Percentiles rank a stretch among this genome's conserved stretches.
Evolutionary conservation across 2,888 invertebrate genomes (phyloP).

Genomic region (Lumbricus terrestris): DNA sequence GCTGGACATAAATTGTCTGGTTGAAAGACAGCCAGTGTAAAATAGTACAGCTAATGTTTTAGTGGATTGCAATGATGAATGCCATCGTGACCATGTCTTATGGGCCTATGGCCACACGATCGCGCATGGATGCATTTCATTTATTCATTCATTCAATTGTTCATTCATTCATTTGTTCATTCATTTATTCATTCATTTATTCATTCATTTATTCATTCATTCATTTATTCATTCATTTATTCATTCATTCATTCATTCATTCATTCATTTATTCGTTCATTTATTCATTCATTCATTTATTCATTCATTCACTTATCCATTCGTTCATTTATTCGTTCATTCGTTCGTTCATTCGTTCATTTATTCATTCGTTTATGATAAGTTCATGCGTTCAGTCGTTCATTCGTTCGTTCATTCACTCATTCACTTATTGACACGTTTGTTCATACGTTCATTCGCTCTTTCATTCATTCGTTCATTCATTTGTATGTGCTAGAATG

Average conservation of each 20-base stretch:
- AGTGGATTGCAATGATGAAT: neutral
- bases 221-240: neutral
- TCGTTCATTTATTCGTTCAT: too few species aligned
- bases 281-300: too few species aligned
- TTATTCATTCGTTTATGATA: too few species aligned
- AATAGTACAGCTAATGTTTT: neutral
- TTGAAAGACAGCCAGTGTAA: too few species aligned
- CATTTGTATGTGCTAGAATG: neutral
- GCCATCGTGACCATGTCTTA: neutral
- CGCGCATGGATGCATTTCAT: neutral
- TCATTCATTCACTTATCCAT: too few species aligned
- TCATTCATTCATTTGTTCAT: too few species aligned
- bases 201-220: too few species aligned
- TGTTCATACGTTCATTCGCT: neutral
- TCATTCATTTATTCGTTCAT: neutral
- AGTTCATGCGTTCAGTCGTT: neutral
- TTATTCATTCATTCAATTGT: too few species aligned
- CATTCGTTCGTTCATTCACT: neutral
- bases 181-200: too few species aligned
- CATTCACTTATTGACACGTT: neutral
- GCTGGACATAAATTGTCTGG: neutral
- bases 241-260: neutral
- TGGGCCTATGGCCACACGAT: neutral
- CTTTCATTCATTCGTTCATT: too few species aligned
- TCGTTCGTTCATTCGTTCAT: too few species aligned